phyloP scores from a whole-genome alignment of 1,140 invertebrate genomes.

The Gryllus bimaculatus region DNA sequence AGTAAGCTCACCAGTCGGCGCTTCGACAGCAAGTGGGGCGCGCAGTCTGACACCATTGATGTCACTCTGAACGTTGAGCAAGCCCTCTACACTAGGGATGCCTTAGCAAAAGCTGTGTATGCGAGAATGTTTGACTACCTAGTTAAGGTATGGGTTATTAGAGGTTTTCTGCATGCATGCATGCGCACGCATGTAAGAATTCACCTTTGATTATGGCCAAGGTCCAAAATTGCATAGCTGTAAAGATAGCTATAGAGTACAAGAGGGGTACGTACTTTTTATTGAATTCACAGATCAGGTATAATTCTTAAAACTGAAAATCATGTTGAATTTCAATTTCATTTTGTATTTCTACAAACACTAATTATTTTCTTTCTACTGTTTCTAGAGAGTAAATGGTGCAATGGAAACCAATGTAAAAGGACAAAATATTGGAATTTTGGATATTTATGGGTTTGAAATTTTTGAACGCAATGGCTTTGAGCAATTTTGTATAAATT shows the following conservation, averaged over 20 bases:
- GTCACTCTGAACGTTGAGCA: slow-evolving; percentile 57
- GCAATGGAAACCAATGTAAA: slow-evolving; percentile 48
- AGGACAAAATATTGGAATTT: slow-evolving; percentile 46
- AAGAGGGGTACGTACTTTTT: too few species aligned
- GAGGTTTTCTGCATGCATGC: too few species aligned
- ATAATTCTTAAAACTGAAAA: neutral
- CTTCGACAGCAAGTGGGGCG: slow-evolving; percentile 69
- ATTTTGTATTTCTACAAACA: slow-evolving; percentile 34
- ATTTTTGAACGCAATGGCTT: slow-evolving; percentile 63
- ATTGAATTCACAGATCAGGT: too few species aligned
- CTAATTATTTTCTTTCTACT: too few species aligned
- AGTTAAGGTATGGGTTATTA: slow-evolving; percentile 42
- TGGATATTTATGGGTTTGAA: slow-evolving; percentile 61
- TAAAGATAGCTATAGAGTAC: too few species aligned
- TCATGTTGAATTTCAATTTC: neutral
- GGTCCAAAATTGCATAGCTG: too few species aligned
- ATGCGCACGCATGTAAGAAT: too few species aligned
- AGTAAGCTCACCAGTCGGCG: slow-evolving; percentile 53
- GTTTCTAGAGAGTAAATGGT: slow-evolving; percentile 46
- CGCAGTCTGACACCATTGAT: slow-evolving; percentile 56
- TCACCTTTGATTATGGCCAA: too few species aligned
- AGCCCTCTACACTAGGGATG: slow-evolving; percentile 55
- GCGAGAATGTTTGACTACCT: slow-evolving; percentile 59
- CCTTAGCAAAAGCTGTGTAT: slow-evolving; percentile 61
- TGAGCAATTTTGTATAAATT: slow-evolving; percentile 92